Conservation (phyloP, 1,140 invertebrate species). For the Bombus pyrosoma region DNA sequence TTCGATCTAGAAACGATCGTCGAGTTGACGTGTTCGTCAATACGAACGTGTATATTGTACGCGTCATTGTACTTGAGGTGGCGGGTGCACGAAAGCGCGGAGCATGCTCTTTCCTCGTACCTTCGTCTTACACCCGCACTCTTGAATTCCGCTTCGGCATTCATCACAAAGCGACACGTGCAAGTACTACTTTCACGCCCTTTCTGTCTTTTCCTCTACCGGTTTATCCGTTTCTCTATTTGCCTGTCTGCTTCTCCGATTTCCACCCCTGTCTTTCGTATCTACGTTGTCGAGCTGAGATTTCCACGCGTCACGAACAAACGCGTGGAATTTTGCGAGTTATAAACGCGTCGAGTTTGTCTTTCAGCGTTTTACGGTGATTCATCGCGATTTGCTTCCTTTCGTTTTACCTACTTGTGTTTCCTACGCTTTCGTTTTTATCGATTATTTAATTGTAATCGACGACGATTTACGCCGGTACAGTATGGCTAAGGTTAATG, state of each 20-base stretch:
- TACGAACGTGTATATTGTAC: background rate
- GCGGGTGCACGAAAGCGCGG: background rate
- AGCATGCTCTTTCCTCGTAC: background rate
- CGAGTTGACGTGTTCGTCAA: background rate
- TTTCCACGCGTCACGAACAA: constrained; percentile 23
- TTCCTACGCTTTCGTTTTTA: background rate
- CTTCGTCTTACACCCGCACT: constrained; percentile 1
- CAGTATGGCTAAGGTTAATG: background rate
- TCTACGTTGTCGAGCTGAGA: constrained; percentile 8
- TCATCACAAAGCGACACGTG: constrained; percentile 33
- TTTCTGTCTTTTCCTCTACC: background rate
- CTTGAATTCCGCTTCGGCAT: constrained; percentile 16
- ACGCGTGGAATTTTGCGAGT: constrained; percentile 19
- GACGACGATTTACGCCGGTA: too few relatives aligned
- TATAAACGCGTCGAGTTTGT: constrained; percentile 9
- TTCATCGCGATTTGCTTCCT: too few relatives aligned
- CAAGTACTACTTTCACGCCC: background rate
- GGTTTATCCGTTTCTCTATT: background rate
- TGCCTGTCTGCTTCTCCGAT: background rate
- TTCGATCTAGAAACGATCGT: background rate
- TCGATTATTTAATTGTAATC: background rate
- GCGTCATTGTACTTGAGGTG: background rate
- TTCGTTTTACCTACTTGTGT: background rate
- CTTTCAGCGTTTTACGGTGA: background rate
- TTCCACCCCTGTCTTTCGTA: background rate